Evolutionary conservation across 2,888 invertebrate genomes (phyloP).

Genomic region (Troides helena): DNA sequence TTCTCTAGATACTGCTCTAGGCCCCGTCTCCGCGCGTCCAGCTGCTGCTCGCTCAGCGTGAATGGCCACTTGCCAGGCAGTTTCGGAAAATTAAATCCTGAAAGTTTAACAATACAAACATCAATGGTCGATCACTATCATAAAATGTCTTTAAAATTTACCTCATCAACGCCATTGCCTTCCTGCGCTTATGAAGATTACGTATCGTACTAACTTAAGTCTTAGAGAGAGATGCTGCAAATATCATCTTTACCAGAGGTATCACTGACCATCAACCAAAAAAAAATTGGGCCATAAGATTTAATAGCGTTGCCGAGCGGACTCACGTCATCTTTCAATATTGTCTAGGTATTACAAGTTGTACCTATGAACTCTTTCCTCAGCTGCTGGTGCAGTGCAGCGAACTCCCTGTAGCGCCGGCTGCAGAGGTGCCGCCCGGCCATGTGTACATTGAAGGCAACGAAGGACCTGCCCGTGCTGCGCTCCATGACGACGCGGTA

Average conservation of each 20-base stretch:
- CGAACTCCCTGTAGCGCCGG: constrained; percentile 96
- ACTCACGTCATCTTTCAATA: too few species aligned
- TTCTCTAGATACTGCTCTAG: constrained; percentile 99
- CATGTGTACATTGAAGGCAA: constrained; percentile 99
- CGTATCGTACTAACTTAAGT: too few species aligned
- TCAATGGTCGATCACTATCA: too few species aligned
- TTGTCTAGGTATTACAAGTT: constrained; percentile 22
- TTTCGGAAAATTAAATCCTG: constrained; percentile 96
- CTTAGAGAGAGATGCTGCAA: too few species aligned
- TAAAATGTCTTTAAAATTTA: too few species aligned
- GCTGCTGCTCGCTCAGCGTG: constrained; percentile 96
- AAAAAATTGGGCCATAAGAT: too few species aligned
- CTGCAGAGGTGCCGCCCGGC: constrained; percentile 98
- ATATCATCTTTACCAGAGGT: too few species aligned
- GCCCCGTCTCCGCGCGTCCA: constrained; percentile 95
- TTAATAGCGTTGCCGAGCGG: too few species aligned
- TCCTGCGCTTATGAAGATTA: too few species aligned
- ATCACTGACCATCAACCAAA: too few species aligned
- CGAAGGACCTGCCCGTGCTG: constrained; percentile 93
- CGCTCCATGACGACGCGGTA: constrained; percentile 92
- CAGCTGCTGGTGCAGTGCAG: constrained; percentile 91
- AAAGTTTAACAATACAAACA: constrained; percentile 21
- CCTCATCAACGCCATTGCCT: too few species aligned
- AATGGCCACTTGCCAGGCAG: constrained; percentile 99
- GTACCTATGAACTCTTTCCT: constrained; percentile 95